These are phyloP conservation scores for Heliconius eleuchia DNA, from an alignment of 1,140 invertebrate genomes.

Conservation along the genomic window DNA sequence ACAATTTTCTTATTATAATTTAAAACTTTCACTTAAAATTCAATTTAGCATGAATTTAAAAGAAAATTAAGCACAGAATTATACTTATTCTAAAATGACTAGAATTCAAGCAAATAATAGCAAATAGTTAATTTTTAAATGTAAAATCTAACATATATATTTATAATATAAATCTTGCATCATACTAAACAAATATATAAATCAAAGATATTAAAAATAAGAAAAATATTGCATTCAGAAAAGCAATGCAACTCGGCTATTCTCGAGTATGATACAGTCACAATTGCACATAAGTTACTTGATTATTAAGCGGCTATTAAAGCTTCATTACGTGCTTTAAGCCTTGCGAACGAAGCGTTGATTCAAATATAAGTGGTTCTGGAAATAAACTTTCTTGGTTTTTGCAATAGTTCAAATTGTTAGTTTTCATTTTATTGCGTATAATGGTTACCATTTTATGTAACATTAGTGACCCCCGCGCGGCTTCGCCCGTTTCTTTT, in stretches of 20 bases:
- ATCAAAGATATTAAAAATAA: not conserved
- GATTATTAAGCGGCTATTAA: conserved; percentile 13
- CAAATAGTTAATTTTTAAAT: no score
- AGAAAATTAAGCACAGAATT: no score
- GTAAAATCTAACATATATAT: no score
- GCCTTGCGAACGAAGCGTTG: conserved; percentile 16
- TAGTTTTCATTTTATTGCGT: conserved; percentile 11
- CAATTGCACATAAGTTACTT: not conserved
- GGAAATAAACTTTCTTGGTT: conserved; percentile 16
- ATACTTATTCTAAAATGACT: no score
- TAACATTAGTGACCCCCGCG: not conserved
- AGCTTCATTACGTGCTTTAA: conserved; percentile 19
- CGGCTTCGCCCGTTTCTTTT: no score
- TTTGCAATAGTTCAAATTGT: conserved; percentile 17
- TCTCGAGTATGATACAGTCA: not conserved
- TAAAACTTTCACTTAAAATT: not conserved
- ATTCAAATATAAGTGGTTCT: conserved; percentile 24
- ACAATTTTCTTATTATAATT: conserved; percentile 10
- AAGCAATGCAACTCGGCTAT: not conserved
- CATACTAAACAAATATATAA: not conserved
- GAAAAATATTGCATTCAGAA: not conserved
- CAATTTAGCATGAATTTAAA: not conserved
- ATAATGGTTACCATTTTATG: not conserved
- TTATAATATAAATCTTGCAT: no score
- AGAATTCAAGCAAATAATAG: no score